Base-by-base conservation (phyloP, 2,797 vertebrate species). In the Myripristis jacobus region DNA sequence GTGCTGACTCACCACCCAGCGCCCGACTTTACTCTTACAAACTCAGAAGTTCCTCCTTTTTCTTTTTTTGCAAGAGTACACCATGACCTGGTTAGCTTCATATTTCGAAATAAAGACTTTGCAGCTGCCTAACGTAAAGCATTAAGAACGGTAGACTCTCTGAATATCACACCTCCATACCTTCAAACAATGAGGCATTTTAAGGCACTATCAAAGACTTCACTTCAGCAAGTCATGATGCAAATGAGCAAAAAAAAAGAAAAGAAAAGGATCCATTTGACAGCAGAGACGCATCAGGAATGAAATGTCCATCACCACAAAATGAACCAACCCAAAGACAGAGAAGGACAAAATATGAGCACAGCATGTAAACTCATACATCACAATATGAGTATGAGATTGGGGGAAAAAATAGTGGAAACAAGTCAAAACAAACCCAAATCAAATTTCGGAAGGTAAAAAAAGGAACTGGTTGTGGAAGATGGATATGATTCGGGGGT, bases 281-380 rank as follows among this genome's bases (percentile, higher is more conserved):
- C 16, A 24, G 29, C 24, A 71, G 62, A 82, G 80, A 85, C 68
- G 67, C 63, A 84, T 50, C 59, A 65, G 27, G 43, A 74, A 86
- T 73, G 80, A 80, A 87, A 91, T 79, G 86, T 34, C 73, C 73
- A 75, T 77, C 63, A 90, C 82, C 83, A 87, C 41, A 82, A 77
- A 76, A 85, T 72, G 64, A 83, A 84, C 36, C 73, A 88, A 84
- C 44, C 72, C 68, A 85, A 85, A 38, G 51, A 86, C 15, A 80
- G 31, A 72, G 1, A 24, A 78, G 31, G 38, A 77, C 34, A 71
- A 79, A 80, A 73, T 61, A 61, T 51, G 48, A 88, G 58, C 27
- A 75, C 21, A 8, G 64, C 18, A 69, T 64, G 69, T 22, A 87
- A 56, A 84, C 75, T 77, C 73, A 81, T 56, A 80, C 41, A 80